Conservation (phyloP, 2,113 vertebrate species). For the Struthio camelus region DNA sequence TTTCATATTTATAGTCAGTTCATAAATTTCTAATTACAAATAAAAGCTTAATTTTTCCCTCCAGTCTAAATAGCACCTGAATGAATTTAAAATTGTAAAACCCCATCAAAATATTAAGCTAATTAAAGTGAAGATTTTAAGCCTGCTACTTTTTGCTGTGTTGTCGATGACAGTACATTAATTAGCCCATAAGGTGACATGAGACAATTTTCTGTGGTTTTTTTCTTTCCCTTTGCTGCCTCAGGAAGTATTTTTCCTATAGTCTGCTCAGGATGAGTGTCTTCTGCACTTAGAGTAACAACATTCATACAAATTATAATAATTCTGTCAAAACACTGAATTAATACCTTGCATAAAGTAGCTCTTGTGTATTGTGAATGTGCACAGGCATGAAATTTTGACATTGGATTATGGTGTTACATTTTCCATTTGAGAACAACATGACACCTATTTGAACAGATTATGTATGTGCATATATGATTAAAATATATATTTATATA, state of each 20-base stretch:
- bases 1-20: not conserved
- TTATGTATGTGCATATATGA: not conserved
- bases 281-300: not conserved
- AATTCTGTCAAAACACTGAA: not conserved
- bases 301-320: not conserved
- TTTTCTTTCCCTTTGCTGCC: not conserved
- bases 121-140: constrained; percentile 12
- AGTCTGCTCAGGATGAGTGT: not conserved
- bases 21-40: constrained; percentile 11
- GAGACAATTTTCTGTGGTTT: not conserved
- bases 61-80: not conserved
- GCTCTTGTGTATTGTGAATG: not conserved
- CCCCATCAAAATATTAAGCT: not conserved
- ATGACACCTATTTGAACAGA: not conserved
- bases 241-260: not conserved
- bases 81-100: not conserved
- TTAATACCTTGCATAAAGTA: not conserved
- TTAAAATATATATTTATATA: no score
- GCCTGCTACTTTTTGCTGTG: not conserved
- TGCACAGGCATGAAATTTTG: not conserved
- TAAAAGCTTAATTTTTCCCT: not conserved
- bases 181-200: not conserved
- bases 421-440: not conserved
- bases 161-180: not conserved
- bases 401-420: not conserved